Evolutionary conservation across 2,797 vertebrate species (phyloP).

Genomic region (Aeoliscus strigatus): DNA sequence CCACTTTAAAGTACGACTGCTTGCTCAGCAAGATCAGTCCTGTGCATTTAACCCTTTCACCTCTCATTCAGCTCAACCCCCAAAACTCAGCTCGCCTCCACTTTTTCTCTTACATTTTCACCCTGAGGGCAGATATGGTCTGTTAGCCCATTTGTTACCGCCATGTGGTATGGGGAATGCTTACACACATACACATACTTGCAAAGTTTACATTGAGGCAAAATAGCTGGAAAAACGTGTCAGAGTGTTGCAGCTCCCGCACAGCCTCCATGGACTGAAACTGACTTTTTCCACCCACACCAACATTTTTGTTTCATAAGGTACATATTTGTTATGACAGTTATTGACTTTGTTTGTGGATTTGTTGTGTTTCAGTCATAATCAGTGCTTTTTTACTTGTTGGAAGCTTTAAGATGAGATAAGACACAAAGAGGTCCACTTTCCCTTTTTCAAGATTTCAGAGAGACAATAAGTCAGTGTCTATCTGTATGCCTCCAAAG

Average conservation of each 20-base stretch:
- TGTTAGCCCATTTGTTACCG: constrained; percentile 36
- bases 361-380: constrained; percentile 23
- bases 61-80: constrained; percentile 55
- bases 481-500: constrained; percentile 65
- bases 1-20: constrained; percentile 76
- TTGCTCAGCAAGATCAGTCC: constrained; percentile 76
- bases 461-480: constrained; percentile 74
- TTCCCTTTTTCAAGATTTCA: constrained; percentile 72
- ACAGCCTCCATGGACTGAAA: constrained; percentile 5
- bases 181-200: constrained; percentile 1
- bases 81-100: constrained; percentile 29
- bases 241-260: constrained; percentile 9
- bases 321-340: constrained; percentile 17
- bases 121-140: constrained; percentile 51
- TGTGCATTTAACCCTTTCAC: constrained; percentile 74
- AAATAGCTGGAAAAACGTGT: constrained; percentile 13
- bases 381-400: constrained; percentile 35
- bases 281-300: constrained; percentile 8
- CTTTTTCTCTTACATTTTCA: constrained; percentile 21
- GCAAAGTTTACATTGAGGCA: constrained; percentile 27
- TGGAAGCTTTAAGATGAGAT: constrained; percentile 49
- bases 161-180: constrained; percentile 16
- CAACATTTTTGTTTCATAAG: constrained; percentile 17
- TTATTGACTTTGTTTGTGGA: constrained; percentile 27
- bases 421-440: constrained; percentile 66